Base-by-base conservation (phyloP, 2,888 invertebrate genomes). In the Reticulitermes lucifugus region DNA sequence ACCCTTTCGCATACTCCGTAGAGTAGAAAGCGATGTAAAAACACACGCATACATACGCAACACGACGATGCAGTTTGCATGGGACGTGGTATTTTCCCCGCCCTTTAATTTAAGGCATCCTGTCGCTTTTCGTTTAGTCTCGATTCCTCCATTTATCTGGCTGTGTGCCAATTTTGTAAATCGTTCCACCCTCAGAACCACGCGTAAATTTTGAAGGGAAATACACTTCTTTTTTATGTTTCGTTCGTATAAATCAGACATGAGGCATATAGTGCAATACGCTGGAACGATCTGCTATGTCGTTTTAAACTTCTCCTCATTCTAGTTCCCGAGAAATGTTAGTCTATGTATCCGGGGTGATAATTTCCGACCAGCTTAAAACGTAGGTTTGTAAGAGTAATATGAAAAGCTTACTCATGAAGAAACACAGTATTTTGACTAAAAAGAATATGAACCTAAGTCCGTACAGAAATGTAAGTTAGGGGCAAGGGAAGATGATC, bases 111-210 rank as follows among this genome's bases (percentile, higher is more conserved):
- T 75, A 85, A 65, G 85, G 59, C 81, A 75, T 75, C 82, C 85
- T 85, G 81, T 85, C 85, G 59, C 75, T 85, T 85, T 85, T 81
- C 85, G 81, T 77, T 77, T 77, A 77, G 51, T 51, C 46, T n/a
- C 77, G 21, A 46, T 51, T n/a, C 46, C 77, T 75, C 85, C 85
- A 82, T 85, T 82, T 85, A 59, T 82, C 29, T 85, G 85, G 85
- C 81, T 73, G 75, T 81, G 70, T 55, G 82, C 85, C 85, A 85
- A 82, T 81, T 85, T 85, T 71, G 75, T 85, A 85, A 85, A 85
- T 85, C 85, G 85, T 85, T 82, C 82, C 77, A 41, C 73, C 84
- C 77, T 43, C 77, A n/a, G 10, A n/a, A 12, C 43, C 46, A n/a
- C 29, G 46, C n/a, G 41, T n/a, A 77, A 46, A 46, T 77, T 77